These are phyloP conservation scores for Anastrepha obliqua DNA, from an alignment of 1,140 invertebrate species.

Conservation along the genomic window DNA sequence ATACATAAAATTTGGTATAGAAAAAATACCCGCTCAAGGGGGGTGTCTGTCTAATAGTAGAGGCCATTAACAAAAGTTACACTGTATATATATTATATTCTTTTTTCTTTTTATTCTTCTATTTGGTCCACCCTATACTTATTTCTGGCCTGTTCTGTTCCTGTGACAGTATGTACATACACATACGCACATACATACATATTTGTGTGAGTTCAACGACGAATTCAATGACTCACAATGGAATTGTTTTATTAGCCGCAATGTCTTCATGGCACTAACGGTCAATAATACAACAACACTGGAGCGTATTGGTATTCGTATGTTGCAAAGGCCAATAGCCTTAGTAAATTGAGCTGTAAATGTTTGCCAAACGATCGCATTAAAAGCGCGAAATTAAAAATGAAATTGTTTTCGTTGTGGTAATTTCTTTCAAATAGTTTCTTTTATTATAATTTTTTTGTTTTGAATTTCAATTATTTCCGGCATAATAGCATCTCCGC, in stretches of 20 bases:
- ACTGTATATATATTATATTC: too few species aligned
- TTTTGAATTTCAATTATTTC: background rate
- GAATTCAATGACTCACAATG: slow-evolving; percentile 49
- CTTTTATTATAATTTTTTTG: background rate
- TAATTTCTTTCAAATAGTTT: background rate
- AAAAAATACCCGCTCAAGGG: too few species aligned
- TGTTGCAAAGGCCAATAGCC: background rate
- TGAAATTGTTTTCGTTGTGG: background rate
- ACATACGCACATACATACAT: background rate
- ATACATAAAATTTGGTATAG: too few species aligned
- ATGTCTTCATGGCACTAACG: slow-evolving; percentile 40
- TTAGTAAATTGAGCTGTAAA: background rate
- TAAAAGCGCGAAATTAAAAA: slow-evolving; percentile 10
- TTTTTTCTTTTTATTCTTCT: too few species aligned
- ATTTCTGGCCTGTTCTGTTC: background rate
- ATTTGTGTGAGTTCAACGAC: background rate
- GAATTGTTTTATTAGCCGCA: slow-evolving; percentile 52
- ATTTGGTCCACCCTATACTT: background rate
- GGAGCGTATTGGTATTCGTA: background rate
- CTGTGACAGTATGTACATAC: background rate
- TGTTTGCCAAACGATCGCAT: background rate
- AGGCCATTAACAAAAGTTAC: too few species aligned
- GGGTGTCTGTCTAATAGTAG: too few species aligned
- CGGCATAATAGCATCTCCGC: background rate
- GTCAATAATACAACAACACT: background rate